Evolutionary conservation across 2,113 vertebrate species (phyloP), one percentile per base, ranked within the genome.

Genomic region (Laterallus jamaicensis): DNA sequence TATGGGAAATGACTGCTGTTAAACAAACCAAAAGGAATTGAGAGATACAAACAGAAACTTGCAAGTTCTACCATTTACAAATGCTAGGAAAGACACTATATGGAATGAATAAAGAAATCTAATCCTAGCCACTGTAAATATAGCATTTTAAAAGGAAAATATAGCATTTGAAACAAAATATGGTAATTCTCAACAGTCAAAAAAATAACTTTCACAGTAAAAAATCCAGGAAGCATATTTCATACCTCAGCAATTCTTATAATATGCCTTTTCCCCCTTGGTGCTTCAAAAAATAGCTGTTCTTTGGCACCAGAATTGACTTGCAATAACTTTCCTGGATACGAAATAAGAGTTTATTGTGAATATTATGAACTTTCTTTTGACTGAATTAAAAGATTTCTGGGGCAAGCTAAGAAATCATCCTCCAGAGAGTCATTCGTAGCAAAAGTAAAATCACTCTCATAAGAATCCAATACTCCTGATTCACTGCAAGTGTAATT

Each of bases 241-340:
- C 78, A 35, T 98, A 99, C 98, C 98, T 99, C 98, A 64, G 98
- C 94, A 78, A 97, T 97, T 97, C 98, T 98, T 97, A 99, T 99
- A 86, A 98, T 95, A 78, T 99, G 98, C 71, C 98, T 98, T 94
- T 98, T 98, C 94, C 99, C 99, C 97, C 99, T 98, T 3, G 99
- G 99, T 67, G 99, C 99, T 98, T 99, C 99, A 92, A 99, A 99
- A 98, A 99, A 99, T 5, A 99, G 97, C 84, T 99, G 99, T 96
- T 99, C 99, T 98, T 99, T 99, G 95, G 99, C 98, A 96, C 99
- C 99, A 16, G 99, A 99, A 98, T 99, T 99, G 96, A 99, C 98
- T 98, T 99, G 99, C 95, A 99, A 93, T 93, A 99, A 98, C 96
- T 99, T 99, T 86, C 99, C 99, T 99, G 97, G 93, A 95, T 64